A percentile compares a stretch with the other conserved stretches of the same genome.
Evolutionary conservation across 2,888 invertebrate genomes (phyloP).

Genomic region (Cataglyphis cursor): DNA sequence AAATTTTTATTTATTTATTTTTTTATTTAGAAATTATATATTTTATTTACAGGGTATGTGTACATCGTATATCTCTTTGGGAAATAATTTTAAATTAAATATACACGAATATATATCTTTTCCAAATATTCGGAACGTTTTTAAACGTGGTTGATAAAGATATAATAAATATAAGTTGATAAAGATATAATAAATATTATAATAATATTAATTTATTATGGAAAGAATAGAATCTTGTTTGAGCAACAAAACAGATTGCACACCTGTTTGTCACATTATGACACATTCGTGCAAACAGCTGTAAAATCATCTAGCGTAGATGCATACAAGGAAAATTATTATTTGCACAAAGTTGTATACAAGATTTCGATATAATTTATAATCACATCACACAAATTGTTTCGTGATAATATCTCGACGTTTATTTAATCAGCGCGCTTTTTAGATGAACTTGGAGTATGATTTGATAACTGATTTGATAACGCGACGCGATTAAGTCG

Average conservation of each 20-base stretch:
- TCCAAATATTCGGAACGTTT: neutral
- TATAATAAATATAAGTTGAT: too few species aligned
- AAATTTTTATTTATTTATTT: neutral
- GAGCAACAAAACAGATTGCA: neutral
- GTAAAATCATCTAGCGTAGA: neutral
- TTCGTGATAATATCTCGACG: neutral
- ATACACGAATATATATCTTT: neutral
- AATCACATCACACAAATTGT: neutral
- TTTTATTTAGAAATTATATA: neutral
- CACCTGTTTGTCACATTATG: neutral
- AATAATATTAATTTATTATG: neutral
- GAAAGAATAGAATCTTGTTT: neutral
- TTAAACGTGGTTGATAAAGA: neutral
- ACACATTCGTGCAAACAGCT: neutral
- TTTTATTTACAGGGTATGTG: neutral
- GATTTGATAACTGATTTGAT: neutral
- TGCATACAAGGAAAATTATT: neutral
- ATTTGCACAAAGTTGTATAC: neutral
- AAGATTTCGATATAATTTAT: neutral
- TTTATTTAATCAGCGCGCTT: neutral
- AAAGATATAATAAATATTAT: neutral
- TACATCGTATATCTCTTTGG: neutral
- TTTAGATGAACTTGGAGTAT: constrained; percentile 6
- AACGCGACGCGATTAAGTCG: neutral
- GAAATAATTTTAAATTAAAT: neutral